Base-by-base conservation (phyloP, 2,888 invertebrate species). In the Monoplex corrugatus region DNA sequence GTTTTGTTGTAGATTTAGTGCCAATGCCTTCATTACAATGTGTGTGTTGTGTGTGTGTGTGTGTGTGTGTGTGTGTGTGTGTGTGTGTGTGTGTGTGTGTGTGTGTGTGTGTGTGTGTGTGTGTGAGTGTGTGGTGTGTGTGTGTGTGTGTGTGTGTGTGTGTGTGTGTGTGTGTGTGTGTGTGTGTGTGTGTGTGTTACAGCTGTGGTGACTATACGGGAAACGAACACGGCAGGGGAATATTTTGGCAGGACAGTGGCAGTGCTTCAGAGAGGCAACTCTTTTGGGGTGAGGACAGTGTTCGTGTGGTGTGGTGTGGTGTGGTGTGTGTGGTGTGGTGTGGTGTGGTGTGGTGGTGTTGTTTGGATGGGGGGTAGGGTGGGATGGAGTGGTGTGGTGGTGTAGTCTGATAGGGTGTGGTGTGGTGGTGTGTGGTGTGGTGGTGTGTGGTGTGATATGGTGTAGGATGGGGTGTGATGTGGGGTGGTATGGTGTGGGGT, bases 201-300 rank as follows among this genome's bases (percentile, higher is more conserved):
- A 94, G 94, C 94, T 89, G 90, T 93, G 16, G 94, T 94, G 35
- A 93, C 93, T 0, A 89, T 93, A 28, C 90, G 93, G 35, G 91
- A 92, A 6, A 90, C 92, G 82, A 88, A 90, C 28, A 84, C 87
- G 63, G 91, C 93, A 38, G 93, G 93, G 40, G 93, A 93, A 85
- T 75, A 91, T 16, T 91, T 90, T 43, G 90, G 91, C 0, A 87
- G 91, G 16, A 94, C 94, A 5, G 94, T 92, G 0, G 93, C 94
- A 10, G 91, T 93, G 80, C 90, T 95, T 8, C 91, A 92, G 32
- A 95, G 93, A 90, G 95, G 95, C 44, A 93, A 93, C 86, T 94
- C 94, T 88, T 95, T 95, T 88, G 95, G 95, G 90, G 95, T 95
- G 91, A 93, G 92, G 83, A n/a, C n/a, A n/a, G n/a, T n/a, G n/a